Base-by-base conservation (phyloP, 2,888 invertebrate genomes). In the Drosophila heteroneura region DNA sequence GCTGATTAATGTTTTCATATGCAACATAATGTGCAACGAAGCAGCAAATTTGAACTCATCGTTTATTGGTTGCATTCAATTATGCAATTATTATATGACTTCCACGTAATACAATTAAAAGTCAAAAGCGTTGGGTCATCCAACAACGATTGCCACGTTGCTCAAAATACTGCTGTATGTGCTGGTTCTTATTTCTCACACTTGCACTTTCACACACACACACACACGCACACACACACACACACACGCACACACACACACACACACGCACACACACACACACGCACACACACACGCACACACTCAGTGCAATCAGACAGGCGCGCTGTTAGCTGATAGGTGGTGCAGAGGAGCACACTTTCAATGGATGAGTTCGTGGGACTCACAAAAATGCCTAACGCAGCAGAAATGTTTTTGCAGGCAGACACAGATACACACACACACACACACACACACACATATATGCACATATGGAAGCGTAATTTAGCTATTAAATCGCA, bases 61-160 rank as follows among this genome's bases (percentile, higher is more conserved):
- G 52, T 47, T 59, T 67, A 59, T 62, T 65, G 76, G 52, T 70
- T 83, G 75, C 73, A 85, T 85, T 86, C 76, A 89, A 89, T 83
- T 81, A 82, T 82, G 83, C 90, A 91, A 89, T 92, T 92, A 92
- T 87, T 87, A 87, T 91, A 84, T 90, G 83, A 82, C 78, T 83
- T 85, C 81, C 77, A 85, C 85, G 83, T 84, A 84, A 86, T 84
- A 82, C 91, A 92, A 92, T 92, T 91, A 89, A 89, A 88, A 91
- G 85, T 90, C 90, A 89, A 83, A 88, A 82, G 90, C 82, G 79
- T 67, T 74, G 66, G 76, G 68, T 74, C 70, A 57, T 51, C 70
- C 65, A 51, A 9, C 37, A 39, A 39, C 72, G 71, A 57, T 57
- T 63, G 74, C 60, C 54, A 54, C 63, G 62, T 62, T 52, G 62